Evolutionary conservation across 2,888 invertebrate genomes (phyloP).

Genomic region (Eulithis testata): DNA sequence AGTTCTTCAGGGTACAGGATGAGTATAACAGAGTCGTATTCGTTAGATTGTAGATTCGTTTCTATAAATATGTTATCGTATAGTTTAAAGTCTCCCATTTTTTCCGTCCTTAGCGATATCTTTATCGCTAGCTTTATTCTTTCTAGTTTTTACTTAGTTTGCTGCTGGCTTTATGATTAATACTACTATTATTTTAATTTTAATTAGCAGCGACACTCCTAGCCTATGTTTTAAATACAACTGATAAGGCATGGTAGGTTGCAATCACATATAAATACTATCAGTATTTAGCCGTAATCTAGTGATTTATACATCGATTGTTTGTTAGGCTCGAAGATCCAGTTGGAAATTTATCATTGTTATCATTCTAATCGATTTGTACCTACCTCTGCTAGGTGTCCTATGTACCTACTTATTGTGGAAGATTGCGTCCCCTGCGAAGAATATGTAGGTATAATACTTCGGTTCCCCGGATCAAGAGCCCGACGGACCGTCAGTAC

Average conservation of each 20-base stretch:
- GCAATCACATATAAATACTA: constrained; percentile 25
- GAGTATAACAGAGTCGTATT: constrained; percentile 87
- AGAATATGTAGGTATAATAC: no score
- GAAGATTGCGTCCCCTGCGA: no score
- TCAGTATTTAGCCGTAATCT: constrained; percentile 28
- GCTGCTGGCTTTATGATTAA: no score
- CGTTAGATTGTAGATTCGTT: constrained; percentile 70
- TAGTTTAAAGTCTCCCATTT: constrained; percentile 59
- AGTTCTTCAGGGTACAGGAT: constrained; percentile 83
- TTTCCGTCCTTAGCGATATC: background rate
- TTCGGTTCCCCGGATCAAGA: no score
- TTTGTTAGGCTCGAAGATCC: constrained; percentile 24
- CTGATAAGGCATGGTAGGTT: background rate
- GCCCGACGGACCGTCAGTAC: no score
- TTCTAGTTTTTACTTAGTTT: background rate
- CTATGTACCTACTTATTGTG: no score
- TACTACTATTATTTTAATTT: background rate
- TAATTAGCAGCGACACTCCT: background rate
- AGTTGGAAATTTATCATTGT: constrained; percentile 5
- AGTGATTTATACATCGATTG: constrained; percentile 29
- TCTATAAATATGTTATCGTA: constrained; percentile 78
- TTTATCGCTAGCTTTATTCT: background rate
- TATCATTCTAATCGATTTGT: background rate
- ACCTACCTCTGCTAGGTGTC: no score
- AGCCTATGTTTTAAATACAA: constrained; percentile 1